Evolutionary conservation across 2,113 vertebrate genomes (phyloP).

Genomic region (Microtus ochrogaster): DNA sequence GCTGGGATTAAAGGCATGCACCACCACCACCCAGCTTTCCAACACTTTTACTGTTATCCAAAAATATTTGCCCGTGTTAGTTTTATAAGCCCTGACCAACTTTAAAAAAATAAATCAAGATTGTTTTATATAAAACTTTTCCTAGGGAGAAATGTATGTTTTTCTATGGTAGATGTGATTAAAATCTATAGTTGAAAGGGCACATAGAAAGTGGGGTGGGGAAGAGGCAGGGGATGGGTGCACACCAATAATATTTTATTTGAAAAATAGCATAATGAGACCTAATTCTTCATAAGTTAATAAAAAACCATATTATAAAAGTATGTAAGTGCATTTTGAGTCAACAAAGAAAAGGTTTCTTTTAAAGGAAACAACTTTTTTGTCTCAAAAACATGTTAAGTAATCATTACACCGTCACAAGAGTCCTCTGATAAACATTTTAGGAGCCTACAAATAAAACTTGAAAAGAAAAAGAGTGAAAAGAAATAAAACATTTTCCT

Average conservation of each 20-base stretch:
- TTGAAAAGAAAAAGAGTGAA: neutral
- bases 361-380: neutral
- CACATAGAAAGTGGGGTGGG: neutral
- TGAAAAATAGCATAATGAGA: neutral
- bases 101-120: neutral
- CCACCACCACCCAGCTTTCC: too few relatives aligned
- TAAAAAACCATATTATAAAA: neutral
- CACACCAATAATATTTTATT: neutral
- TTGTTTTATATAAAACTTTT: neutral
- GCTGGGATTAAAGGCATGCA: too few relatives aligned
- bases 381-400: conserved; percentile 7
- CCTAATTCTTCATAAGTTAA: neutral
- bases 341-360: neutral
- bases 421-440: conserved; percentile 34
- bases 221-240: neutral
- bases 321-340: neutral
- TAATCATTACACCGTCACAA: neutral
- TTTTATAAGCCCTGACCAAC: neutral
- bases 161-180: neutral
- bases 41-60: neutral
- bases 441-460: conserved; percentile 15
- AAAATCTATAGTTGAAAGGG: neutral
- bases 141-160: neutral
- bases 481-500: neutral
- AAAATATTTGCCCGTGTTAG: conserved; percentile 26